Evolutionary conservation across 2,113 vertebrate species (phyloP), one percentile per base, ranked within the genome.

Genomic region (Acrocephalus kingi): DNA sequence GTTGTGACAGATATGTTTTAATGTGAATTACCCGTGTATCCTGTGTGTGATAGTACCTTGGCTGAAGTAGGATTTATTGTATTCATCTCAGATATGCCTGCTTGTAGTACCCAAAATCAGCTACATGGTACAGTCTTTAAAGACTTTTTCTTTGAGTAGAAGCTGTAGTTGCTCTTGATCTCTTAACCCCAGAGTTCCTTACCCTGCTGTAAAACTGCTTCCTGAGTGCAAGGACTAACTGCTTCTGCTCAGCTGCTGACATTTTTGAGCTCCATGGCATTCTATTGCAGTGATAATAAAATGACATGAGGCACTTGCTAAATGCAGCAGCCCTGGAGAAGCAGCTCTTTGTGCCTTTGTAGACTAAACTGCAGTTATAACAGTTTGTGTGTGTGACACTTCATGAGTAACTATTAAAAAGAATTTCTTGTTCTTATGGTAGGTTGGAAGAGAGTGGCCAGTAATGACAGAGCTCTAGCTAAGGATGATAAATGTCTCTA

Each of bases 171-270:
- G 81, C 28, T 89, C 66, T 91, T 94, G 92, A 91, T 92, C 90
- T 94, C 56, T 86, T 95, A 95, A 93, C 90, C 76, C 56, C 72
- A 58, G 86, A 89, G 76, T 90, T 96, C 84, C 72, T 93, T 56
- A 81, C 49, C 52, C 86, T 88, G 92, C 93, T 94, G 52, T 93
- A 96, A 87, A 94, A 90, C 61, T 93, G 90, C 56, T 84, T 95
- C 93, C 86, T 31, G 68, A 87, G 73, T 75, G 62, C 62, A 91
- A 84, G 89, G 46, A 49, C 89, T 94, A 82, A 89, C 87, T 82
- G 89, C 75, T 90, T 35, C 76, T 84, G 68, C 76, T 92, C 76
- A 80, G 79, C 82, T 83, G 54, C 76, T 95, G 85, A 56, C 75
- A 88, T 95, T 92, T 84, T 61, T 96, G 83, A 92, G 90, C 77